These are phyloP conservation scores for Dipodomys merriami DNA, from an alignment of 2,113 vertebrate species.

Conservation along the genomic window DNA sequence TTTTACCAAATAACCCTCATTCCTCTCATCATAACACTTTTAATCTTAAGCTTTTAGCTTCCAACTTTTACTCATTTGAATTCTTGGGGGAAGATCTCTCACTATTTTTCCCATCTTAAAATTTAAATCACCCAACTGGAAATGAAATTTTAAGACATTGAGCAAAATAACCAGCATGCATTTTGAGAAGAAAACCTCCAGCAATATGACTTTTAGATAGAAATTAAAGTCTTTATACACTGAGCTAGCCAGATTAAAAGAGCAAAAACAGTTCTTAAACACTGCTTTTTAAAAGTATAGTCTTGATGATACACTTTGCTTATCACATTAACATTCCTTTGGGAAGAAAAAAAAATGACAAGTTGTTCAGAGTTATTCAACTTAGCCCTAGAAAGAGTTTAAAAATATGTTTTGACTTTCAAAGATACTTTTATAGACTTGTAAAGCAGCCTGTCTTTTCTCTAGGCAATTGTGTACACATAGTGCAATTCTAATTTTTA, in stretches of 20 bases:
- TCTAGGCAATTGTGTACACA: neutral
- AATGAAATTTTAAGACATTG: constrained; percentile 17
- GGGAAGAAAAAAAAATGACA: constrained; percentile 46
- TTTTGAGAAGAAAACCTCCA: neutral
- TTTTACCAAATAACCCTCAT: neutral
- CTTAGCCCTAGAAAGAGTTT: constrained; percentile 1
- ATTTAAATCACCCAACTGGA: constrained; percentile 7
- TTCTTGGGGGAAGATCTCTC: neutral
- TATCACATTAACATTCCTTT: constrained; percentile 14
- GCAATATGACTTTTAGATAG: constrained; percentile 6
- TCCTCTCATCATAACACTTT: neutral
- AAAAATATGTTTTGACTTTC: constrained; percentile 29
- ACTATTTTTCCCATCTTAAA: neutral
- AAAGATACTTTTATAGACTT: constrained; percentile 7
- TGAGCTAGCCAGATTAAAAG: neutral
- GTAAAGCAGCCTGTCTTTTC: neutral
- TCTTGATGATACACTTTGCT: constrained; percentile 8
- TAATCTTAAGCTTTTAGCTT: neutral
- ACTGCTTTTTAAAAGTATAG: neutral
- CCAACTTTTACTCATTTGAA: constrained; percentile 8
- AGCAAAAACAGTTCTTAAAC: neutral
- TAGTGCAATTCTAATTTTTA: constrained; percentile 1
- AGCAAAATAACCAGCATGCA: constrained; percentile 6
- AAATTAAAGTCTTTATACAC: neutral
- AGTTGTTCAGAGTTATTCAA: neutral